These are phyloP conservation scores for Limosa lapponica DNA, from an alignment of 2,797 vertebrate species.

Conservation along the genomic window DNA sequence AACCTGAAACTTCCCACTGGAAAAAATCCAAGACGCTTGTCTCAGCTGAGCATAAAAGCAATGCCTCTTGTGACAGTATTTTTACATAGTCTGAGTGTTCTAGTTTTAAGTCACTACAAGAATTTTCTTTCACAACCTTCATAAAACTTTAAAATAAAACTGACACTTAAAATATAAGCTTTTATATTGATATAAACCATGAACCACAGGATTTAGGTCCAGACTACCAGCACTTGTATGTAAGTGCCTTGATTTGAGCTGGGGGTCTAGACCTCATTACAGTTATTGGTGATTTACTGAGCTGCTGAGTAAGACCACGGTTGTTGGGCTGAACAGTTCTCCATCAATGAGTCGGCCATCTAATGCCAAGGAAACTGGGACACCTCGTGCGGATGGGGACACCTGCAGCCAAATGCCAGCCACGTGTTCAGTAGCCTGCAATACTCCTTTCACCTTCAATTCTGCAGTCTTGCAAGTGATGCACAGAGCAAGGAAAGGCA, in stretches of 20 bases:
- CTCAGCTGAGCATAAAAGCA: not conserved
- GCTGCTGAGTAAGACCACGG: not conserved
- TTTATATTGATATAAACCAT: not conserved
- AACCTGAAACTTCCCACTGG: not conserved
- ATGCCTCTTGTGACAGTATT: not conserved
- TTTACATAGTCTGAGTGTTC: not conserved
- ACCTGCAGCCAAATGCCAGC: not conserved
- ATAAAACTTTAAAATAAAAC: not conserved
- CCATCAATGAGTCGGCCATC: fast-evolving
- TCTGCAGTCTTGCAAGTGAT: not conserved
- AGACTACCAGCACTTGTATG: not conserved
- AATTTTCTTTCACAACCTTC: not conserved
- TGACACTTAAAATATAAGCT: not conserved
- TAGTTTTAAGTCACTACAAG: not conserved
- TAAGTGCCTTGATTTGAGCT: not conserved
- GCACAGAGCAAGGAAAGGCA: not conserved
- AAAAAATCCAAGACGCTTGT: not conserved
- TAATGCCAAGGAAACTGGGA: not conserved
- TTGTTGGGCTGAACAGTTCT: not conserved
- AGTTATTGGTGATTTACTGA: not conserved
- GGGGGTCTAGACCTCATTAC: not conserved
- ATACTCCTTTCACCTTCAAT: not conserved
- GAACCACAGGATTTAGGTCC: not conserved
- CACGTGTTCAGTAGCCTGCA: fast-evolving
- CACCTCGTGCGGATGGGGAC: not conserved